Base-by-base conservation (phyloP, 2,888 invertebrate genomes). In the Suillia variegata region DNA sequence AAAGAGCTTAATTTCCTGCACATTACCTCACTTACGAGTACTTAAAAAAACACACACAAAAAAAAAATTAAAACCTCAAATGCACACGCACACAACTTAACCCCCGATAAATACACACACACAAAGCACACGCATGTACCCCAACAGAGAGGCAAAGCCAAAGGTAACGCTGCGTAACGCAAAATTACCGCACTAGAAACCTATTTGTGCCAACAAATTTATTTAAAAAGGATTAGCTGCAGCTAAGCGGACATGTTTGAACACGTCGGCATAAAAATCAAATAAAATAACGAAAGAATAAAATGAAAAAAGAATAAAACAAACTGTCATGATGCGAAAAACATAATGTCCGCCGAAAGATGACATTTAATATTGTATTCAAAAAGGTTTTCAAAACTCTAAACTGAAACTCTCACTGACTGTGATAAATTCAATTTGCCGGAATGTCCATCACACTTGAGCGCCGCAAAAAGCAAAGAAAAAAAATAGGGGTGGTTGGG, bases 131-230 rank as follows among this genome's bases (percentile, higher is more conserved):
- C 13, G 26, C 13, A 42, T 6, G 17, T 2, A 20, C 2, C 47
- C 47, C 21, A 15, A 20, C 58, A 48, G 56, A 45, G 17, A 26
- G 26, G 26, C 26, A 26, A 26, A 26, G 6, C 10, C 26, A 26
- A 26, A 26, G 26, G 26, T 26, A 26, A 26, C 26, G 6, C 6
- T 26, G 26, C 26, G 26, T 26, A 26, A n/a, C 38, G 15, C 38
- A 38, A 10, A 5, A n/a, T 5, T 38, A 38, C 6, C n/a, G 13
- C 38, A 21, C n/a, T 22, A 18, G 22, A 26, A 69, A 70, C 69
- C 71, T 68, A 73, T 74, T 74, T 75, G 69, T 75, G 71, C 69
- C 74, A 71, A 74, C 73, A 74, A 75, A 75, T 75, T 75, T 75
- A 73, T 74, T 74, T 74, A 74, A 75, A 74, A 74, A 74, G 74